Conservation (phyloP, 2,797 vertebrate genomes). For the Molossus molossus region DNA sequence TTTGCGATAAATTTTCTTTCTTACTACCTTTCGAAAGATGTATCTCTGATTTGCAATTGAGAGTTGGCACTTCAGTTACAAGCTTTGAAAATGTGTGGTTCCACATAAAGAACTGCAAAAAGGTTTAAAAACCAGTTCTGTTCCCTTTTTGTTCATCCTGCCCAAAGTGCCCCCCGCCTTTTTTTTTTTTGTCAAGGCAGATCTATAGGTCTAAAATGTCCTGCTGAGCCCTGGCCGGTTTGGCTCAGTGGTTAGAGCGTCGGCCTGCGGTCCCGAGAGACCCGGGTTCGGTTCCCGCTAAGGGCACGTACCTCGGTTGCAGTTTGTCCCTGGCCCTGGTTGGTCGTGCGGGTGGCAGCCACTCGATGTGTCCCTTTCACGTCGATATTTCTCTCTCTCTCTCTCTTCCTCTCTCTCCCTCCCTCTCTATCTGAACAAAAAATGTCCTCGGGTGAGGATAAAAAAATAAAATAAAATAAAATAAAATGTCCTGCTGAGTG, state of each 20-base stretch:
- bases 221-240: neutral
- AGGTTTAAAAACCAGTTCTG: neutral
- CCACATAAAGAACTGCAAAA: conserved; percentile 33
- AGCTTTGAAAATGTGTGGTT: conserved; percentile 60
- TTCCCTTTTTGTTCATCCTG: neutral
- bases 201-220: neutral
- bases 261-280: no score
- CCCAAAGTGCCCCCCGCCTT: neutral
- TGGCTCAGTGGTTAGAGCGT: no score
- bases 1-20: conserved; percentile 30
- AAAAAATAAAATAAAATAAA: no score
- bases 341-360: no score
- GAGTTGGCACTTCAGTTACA: neutral
- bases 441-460: no score
- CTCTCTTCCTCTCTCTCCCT: no score
- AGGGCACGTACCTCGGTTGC: no score
- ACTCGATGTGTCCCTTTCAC: no score
- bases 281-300: no score
- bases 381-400: no score
- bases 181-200: neutral
- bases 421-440: no score
- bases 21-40: neutral
- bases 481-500: neutral
- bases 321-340: no score
- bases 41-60: conserved; percentile 49